Base-by-base conservation (phyloP, 1,140 invertebrate genomes). In the Drosophila equinoxialis region DNA sequence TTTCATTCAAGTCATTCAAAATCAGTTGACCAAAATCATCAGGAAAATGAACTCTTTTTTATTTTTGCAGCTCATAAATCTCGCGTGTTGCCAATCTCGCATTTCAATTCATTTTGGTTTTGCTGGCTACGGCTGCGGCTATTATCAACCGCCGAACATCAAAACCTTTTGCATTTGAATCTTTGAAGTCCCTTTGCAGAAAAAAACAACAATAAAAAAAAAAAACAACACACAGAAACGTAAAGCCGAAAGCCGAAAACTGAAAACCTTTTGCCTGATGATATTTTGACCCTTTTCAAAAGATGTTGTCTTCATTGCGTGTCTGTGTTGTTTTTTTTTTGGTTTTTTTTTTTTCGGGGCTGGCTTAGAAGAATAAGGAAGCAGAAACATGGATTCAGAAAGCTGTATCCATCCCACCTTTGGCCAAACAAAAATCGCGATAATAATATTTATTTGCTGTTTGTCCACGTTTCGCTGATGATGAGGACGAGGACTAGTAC, bases 301-400 rank as follows among this genome's bases (percentile, higher is more conserved):
- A 87, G 83, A 87, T 87, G 83, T 87, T 87, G 83, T 87, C 83
- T 87, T 87, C 80, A 87, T 87, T 87, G 83, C 83, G 83, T 87
- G 83, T 71, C 76, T 74, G 77, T 42, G 17, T 17, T 23, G n/a
- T 51, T 51, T 51, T 23, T 51, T 51, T 8, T 3, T 45, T 45
- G 5, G 0, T 45, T 45, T 17, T 20, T 1, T 45, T 45, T 45
- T 45, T 45, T 14, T 14, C 7, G 45, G 45, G 45, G 45, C 68
- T 64, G 78, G 58, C 74, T 76, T 71, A 71, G 68, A 57, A 72
- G 65, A 73, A 83, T 84, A 85, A 85, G 79, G 79, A 75, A 85
- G 80, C 79, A 65, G 39, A 41, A 59, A 51, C 45, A 51, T 51
- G 45, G 45, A 51, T 51, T 20, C 45, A 51, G 45, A 51, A 51